phyloP scores from a whole-genome alignment of 2,113 vertebrate species.

The Spermophilus dauricus region DNA sequence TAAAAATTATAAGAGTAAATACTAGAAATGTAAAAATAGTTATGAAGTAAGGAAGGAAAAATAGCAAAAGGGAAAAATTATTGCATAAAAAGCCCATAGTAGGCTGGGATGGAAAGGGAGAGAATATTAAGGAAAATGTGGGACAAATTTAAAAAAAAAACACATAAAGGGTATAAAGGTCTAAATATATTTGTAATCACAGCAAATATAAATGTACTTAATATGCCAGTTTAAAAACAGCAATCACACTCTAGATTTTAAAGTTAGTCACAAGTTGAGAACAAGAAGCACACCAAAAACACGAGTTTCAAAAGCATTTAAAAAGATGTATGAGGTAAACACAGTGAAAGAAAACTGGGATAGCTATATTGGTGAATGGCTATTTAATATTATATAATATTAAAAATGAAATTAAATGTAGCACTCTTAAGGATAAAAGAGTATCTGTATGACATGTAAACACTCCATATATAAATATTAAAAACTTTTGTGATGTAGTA shows the following conservation, averaged over 20 bases:
- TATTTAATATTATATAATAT: neutral
- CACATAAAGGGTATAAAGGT: neutral
- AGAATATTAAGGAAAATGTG: neutral
- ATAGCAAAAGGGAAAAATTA: neutral
- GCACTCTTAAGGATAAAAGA: neutral
- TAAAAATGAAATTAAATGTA: neutral
- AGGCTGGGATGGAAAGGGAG: neutral
- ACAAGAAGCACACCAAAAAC: neutral
- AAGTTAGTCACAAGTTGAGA: neutral
- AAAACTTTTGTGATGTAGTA: neutral
- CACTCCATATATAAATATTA: neutral
- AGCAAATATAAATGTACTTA: neutral
- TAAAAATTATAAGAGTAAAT: neutral
- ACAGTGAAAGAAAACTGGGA: neutral
- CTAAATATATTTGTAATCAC: neutral
- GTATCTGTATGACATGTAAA: neutral
- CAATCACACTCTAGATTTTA: neutral
- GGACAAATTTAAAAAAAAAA: neutral
- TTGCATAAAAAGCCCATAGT: neutral
- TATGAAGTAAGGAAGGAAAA: neutral
- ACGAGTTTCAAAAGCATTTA: neutral
- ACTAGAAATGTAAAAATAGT: neutral
- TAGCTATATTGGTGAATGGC: neutral
- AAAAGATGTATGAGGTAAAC: neutral
- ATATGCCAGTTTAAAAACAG: neutral